Base-by-base conservation (phyloP, 2,113 vertebrate species). In the Anser brachyrhynchus region DNA sequence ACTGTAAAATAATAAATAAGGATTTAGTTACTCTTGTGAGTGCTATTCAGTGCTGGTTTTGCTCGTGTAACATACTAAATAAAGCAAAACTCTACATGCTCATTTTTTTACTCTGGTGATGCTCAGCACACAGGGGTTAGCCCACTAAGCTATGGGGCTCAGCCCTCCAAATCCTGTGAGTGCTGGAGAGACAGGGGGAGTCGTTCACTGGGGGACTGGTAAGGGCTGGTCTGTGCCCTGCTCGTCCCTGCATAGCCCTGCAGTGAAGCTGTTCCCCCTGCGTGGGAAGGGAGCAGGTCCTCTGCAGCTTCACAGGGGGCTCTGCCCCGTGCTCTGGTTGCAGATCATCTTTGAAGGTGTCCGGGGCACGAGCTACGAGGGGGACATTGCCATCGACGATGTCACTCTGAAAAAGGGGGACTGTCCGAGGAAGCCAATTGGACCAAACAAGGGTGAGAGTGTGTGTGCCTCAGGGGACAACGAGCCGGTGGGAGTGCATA, bases 341-440 rank as follows among this genome's bases (percentile, higher is more conserved):
- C 98, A 99, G 99, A 98, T 99, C 95, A 99, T 99, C 93, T 99
- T 99, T 10, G 99, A 99, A 97, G 99, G 99, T 55, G 98, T 99
- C 73, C 98, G 99, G 77, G 99, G 99, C 41, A 98, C 97, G 0
- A 98, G 98, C 87, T 99, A 98, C 1, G 98, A 99, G 95, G 99
- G 99, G 25, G 99, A 99, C 95, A 99, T 99, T 57, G 99, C 99
- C 94, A 99, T 99, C 2, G 99, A 99, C 8, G 99, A 99, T 0
- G 98, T 99, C 95, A 99, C 98, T 62, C 98, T 99, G 97, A 99
- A 98, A 94, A 98, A 98, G 46, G 99, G 99, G 49, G 99, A 99
- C 66, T 99, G 99, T 95, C 98, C 98, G 26, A 97, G 97, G 94
- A 98, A 97, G 94, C 97, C 97, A 78, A 43, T 97, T 92, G 97